These are phyloP conservation scores for Hystrix brachyura DNA, from an alignment of 2,113 vertebrate genomes.

Conservation along the genomic window DNA sequence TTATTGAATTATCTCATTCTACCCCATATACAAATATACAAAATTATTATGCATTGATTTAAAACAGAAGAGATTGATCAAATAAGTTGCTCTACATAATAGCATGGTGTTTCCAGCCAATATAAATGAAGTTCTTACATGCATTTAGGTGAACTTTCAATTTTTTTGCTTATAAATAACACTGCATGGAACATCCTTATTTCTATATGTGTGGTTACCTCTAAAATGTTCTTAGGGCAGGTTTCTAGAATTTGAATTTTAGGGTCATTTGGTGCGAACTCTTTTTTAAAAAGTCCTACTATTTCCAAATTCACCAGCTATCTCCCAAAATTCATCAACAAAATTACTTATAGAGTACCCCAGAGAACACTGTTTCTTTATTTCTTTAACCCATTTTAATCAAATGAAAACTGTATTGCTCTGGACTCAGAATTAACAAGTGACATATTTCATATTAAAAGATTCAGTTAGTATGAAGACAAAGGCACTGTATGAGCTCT, in stretches of 20 bases:
- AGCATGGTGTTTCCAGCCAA: not conserved
- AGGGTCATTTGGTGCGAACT: not conserved
- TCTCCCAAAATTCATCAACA: not conserved
- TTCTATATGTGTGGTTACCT: not conserved
- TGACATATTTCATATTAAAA: slow-evolving; percentile 65
- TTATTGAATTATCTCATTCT: not conserved
- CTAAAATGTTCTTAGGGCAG: not conserved
- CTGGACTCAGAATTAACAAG: slow-evolving; percentile 49
- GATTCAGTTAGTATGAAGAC: slow-evolving; percentile 66
- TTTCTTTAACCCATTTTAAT: slow-evolving; percentile 46
- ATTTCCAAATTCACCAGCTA: not conserved
- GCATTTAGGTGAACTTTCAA: not conserved
- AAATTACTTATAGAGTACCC: slow-evolving; percentile 5
- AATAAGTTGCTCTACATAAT: not conserved
- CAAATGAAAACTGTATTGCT: slow-evolving; percentile 16
- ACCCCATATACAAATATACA: not conserved
- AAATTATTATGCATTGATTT: not conserved
- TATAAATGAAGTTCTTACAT: not conserved
- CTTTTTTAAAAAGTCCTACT: not conserved
- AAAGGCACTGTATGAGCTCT: slow-evolving; percentile 64
- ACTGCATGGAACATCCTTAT: not conserved
- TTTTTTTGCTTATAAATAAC: not conserved
- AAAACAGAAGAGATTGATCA: not conserved
- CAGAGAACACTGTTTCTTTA: slow-evolving; percentile 36
- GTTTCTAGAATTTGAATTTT: not conserved